phyloP scores from a whole-genome alignment of 1,140 invertebrate genomes.

The Aphelenchoides besseyi region DNA sequence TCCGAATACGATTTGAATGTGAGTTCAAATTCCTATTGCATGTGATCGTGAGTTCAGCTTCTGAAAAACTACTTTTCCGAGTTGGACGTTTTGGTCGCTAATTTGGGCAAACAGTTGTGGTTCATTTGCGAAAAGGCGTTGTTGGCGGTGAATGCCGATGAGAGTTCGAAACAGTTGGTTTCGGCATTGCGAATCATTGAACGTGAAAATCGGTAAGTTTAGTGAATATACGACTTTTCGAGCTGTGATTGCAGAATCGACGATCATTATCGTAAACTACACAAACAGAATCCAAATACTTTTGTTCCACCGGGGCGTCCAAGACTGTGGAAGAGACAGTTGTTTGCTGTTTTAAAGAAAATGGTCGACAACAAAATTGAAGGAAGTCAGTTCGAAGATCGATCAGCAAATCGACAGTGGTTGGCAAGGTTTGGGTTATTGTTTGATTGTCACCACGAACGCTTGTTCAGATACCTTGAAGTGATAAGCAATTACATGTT shows the following conservation, averaged over 20 bases:
- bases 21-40: conserved; percentile 64
- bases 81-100: conserved; percentile 81
- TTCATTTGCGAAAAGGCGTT: conserved; percentile 82
- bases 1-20: conserved; percentile 73
- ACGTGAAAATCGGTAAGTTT: conserved; percentile 81
- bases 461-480: conserved; percentile 55
- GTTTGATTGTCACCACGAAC: not conserved
- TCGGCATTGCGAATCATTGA: conserved; percentile 93
- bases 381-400: conserved; percentile 76
- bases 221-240: conserved; percentile 68
- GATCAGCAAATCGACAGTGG: conserved; percentile 90
- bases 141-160: conserved; percentile 86
- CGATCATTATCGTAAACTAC: conserved; percentile 57
- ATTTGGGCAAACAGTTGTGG: conserved; percentile 85
- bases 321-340: conserved; percentile 84
- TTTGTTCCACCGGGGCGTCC: conserved; percentile 89
- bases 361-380: not conserved
- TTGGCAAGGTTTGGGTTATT: conserved; percentile 69
- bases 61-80: conserved; percentile 92
- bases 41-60: conserved; percentile 61
- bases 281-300: conserved; percentile 63
- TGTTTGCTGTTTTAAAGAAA: conserved; percentile 63
- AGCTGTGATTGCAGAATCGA: conserved; percentile 61
- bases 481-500: conserved; percentile 43
- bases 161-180: conserved; percentile 91